These are phyloP conservation scores for Copsychus sechellarum DNA, from an alignment of 2,113 vertebrate species.

Conservation along the genomic window DNA sequence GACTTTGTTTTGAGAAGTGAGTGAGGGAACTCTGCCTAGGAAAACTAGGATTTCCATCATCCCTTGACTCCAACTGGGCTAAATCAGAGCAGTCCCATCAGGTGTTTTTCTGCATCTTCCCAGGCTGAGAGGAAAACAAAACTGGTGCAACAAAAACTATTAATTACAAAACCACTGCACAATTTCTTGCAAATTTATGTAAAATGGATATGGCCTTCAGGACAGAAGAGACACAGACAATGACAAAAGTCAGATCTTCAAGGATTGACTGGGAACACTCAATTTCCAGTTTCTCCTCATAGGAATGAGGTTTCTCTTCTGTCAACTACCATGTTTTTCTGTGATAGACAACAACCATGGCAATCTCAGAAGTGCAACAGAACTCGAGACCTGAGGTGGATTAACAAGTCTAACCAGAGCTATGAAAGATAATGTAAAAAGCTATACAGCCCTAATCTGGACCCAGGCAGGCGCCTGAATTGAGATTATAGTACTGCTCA, in stretches of 20 bases:
- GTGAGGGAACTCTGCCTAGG: background rate
- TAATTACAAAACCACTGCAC: background rate
- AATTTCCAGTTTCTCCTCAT: background rate
- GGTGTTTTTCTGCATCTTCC: background rate
- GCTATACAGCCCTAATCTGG: background rate
- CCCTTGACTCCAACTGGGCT: background rate
- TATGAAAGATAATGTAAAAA: background rate
- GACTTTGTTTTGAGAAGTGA: background rate
- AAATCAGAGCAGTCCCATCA: background rate
- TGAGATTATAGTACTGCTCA: background rate
- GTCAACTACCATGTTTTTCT: background rate
- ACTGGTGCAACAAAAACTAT: background rate
- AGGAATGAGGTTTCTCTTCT: background rate
- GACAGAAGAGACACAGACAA: background rate
- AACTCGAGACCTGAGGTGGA: background rate
- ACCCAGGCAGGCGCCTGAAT: background rate
- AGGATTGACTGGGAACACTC: background rate
- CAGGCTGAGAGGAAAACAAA: background rate
- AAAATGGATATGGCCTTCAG: background rate
- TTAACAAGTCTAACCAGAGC: background rate
- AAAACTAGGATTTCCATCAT: background rate
- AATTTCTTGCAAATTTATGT: background rate
- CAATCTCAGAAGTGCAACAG: background rate
- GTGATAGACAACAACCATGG: background rate
- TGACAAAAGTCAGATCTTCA: background rate